phyloP scores from a whole-genome alignment of 1,140 invertebrate genomes.

The Diabrotica virgifera region DNA sequence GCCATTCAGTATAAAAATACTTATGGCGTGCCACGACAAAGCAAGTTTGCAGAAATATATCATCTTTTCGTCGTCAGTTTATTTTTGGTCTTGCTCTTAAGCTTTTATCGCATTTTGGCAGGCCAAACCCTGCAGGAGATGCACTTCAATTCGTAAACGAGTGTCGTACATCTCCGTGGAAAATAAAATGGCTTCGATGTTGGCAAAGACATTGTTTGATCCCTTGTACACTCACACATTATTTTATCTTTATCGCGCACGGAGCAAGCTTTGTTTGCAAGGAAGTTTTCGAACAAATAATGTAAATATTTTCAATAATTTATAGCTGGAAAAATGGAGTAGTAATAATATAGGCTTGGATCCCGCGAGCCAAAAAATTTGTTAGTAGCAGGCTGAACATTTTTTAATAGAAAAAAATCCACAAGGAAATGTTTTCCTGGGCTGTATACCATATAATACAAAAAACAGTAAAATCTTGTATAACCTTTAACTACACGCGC shows the following conservation, averaged over 20 bases:
- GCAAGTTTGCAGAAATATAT: constrained; percentile 28
- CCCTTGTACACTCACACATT: constrained; percentile 4
- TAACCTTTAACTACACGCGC: no score
- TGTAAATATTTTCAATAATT: no score
- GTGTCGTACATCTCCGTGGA: constrained; percentile 29
- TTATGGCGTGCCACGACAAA: constrained; percentile 5
- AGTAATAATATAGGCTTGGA: no score
- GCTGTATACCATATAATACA: no score
- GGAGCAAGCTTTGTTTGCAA: background rate
- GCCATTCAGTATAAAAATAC: constrained; percentile 12
- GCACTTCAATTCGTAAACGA: constrained; percentile 34
- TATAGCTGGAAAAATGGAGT: no score
- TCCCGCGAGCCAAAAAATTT: no score
- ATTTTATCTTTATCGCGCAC: background rate
- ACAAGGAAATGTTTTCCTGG: no score
- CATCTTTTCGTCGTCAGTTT: constrained; percentile 33
- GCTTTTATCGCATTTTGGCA: constrained; percentile 31
- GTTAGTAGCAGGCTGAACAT: no score
- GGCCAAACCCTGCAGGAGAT: constrained; percentile 21
- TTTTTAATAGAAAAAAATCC: no score
- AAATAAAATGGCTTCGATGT: constrained; percentile 30
- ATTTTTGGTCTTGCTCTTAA: constrained; percentile 21
- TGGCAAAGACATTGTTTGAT: constrained; percentile 35
- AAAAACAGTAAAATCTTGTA: no score
- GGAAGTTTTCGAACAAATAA: no score